Conservation (phyloP, 2,797 vertebrate genomes). For the Falco novaeseelandiae region DNA sequence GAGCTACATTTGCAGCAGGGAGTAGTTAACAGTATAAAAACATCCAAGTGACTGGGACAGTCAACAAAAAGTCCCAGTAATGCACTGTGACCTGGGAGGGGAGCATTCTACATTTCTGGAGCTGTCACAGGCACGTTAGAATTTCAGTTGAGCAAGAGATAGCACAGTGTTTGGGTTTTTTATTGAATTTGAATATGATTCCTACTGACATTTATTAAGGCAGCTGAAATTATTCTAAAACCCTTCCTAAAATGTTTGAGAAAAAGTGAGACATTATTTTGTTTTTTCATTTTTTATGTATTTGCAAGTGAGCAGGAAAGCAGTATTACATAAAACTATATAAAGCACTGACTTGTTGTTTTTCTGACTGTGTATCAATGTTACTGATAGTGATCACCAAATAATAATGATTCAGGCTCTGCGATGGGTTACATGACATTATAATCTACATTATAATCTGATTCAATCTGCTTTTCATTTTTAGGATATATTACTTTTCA, state of each 20-base stretch:
- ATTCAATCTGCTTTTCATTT: conserved; percentile 65
- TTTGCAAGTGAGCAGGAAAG: not conserved
- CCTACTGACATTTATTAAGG: not conserved
- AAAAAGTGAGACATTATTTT: not conserved
- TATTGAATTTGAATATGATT: not conserved
- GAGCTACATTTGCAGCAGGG: not conserved
- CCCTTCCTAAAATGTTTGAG: not conserved
- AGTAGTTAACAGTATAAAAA: not conserved
- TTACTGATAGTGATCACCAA: conserved; percentile 59
- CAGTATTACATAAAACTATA: not conserved
- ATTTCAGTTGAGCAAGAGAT: not conserved
- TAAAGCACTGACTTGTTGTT: conserved; percentile 11
- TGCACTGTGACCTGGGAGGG: not conserved
- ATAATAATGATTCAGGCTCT: conserved; percentile 32
- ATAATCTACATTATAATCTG: conserved; percentile 48
- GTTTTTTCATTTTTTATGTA: not conserved
- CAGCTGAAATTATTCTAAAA: not conserved
- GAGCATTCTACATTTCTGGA: not conserved
- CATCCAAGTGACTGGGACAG: not conserved
- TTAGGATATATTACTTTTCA: conserved; percentile 66
- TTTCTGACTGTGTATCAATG: conserved; percentile 24
- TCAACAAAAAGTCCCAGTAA: not conserved
- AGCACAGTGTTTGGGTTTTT: not conserved
- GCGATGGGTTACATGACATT: conserved; percentile 13
- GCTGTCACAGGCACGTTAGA: not conserved